A percentile compares a stretch with the other conserved stretches of the same genome.
phyloP scores from a whole-genome alignment of 2,888 invertebrate genomes.

The Caenorhabditis sp. region DNA sequence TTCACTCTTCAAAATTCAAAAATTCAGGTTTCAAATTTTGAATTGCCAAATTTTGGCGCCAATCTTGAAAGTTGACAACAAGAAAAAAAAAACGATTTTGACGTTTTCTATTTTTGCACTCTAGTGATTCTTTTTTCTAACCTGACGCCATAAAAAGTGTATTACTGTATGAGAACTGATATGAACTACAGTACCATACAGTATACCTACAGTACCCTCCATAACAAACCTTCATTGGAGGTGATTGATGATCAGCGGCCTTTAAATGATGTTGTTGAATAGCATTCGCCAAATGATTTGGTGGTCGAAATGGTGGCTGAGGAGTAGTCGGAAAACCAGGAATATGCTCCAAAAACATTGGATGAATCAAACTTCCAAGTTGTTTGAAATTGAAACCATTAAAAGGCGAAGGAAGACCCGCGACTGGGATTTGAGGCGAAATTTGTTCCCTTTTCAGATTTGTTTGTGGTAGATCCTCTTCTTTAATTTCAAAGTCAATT shows the following conservation, averaged over 20 bases:
- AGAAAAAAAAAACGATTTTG: too few relatives aligned
- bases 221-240: slow-evolving; percentile 65
- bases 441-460: slow-evolving; percentile 29
- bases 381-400: slow-evolving; percentile 25
- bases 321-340: slow-evolving; percentile 9
- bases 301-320: slow-evolving; percentile 27
- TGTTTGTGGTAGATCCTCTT: slow-evolving; percentile 51
- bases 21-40: too few relatives aligned
- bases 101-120: too few relatives aligned
- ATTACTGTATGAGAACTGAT: too few relatives aligned
- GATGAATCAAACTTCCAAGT: slow-evolving; percentile 16
- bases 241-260: slow-evolving; percentile 59
- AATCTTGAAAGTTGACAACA: too few relatives aligned
- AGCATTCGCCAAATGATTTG: slow-evolving; percentile 39
- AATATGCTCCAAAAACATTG: slow-evolving; percentile 33
- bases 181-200: too few relatives aligned
- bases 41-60: too few relatives aligned
- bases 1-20: too few relatives aligned
- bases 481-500: slow-evolving; percentile 46
- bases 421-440: slow-evolving; percentile 12
- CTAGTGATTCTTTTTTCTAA: too few relatives aligned
- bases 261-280: slow-evolving; percentile 43
- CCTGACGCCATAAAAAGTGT: too few relatives aligned
- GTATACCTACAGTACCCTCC: too few relatives aligned
- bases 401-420: slow-evolving; percentile 18